Evolutionary conservation across 1,140 invertebrate species (phyloP).

Genomic region (Heliconius congener): DNA sequence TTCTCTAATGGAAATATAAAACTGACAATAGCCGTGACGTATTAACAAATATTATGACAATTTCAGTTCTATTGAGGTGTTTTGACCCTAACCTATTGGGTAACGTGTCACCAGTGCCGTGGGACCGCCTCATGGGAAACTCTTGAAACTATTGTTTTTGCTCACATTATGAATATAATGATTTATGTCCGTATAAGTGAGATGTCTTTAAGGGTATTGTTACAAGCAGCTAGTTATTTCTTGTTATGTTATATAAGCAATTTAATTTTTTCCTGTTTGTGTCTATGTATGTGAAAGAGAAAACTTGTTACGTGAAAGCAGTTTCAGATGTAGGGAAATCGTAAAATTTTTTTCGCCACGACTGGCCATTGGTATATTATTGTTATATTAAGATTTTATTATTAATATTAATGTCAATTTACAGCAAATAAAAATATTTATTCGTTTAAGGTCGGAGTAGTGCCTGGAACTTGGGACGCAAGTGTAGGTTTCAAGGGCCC

Average conservation of each 20-base stretch:
- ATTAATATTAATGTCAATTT: too few species aligned
- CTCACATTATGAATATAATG: slow-evolving; percentile 19
- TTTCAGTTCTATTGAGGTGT: slow-evolving; percentile 1
- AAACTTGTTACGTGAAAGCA: background rate
- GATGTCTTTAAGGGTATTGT: slow-evolving; percentile 10
- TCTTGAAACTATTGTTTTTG: slow-evolving; percentile 20
- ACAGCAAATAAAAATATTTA: too few species aligned
- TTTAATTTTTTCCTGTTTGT: background rate
- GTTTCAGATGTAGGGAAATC: background rate
- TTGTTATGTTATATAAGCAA: background rate
- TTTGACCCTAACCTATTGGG: slow-evolving; percentile 18
- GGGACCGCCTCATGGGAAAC: slow-evolving; percentile 17
- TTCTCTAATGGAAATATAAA: background rate
- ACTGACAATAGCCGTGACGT: background rate
- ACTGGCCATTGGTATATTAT: too few species aligned
- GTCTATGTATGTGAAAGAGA: background rate
- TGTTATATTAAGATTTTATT: too few species aligned
- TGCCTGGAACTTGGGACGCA: too few species aligned
- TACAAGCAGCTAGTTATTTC: slow-evolving; percentile 7
- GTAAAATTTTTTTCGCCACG: too few species aligned
- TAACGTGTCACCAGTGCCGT: slow-evolving; percentile 21
- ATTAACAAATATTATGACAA: background rate
- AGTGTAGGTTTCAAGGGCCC: too few species aligned
- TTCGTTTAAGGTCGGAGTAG: too few species aligned
- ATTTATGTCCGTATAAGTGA: slow-evolving; percentile 21